These are phyloP conservation scores for Toxotes lorentzi DNA, from an alignment of 2,797 vertebrate species.

Conservation along the genomic window DNA sequence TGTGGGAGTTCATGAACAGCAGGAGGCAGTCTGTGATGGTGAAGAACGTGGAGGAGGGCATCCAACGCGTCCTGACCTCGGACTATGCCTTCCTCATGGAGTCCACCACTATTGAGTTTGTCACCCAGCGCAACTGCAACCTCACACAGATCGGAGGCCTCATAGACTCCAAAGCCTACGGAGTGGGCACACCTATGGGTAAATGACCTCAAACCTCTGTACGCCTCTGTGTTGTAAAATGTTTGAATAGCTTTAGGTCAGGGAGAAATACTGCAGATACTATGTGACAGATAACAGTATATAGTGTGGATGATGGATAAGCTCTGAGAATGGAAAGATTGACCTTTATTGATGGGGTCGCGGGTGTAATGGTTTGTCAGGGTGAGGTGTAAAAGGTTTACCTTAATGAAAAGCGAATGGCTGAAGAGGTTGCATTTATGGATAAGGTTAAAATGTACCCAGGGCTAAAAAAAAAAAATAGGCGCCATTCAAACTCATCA, in stretches of 20 bases:
- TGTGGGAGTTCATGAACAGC: constrained; percentile 99
- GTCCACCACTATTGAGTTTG: constrained; percentile 98
- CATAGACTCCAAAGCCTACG: constrained; percentile 98
- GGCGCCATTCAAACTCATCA: neutral
- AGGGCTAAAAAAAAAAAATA: constrained; percentile 13
- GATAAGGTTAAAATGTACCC: constrained; percentile 65
- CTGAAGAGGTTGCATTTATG: constrained; percentile 69
- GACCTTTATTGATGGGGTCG: constrained; percentile 72
- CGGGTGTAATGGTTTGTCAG: constrained; percentile 44
- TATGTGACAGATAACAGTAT: constrained; percentile 42
- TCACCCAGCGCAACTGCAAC: constrained; percentile 98
- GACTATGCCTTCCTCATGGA: constrained; percentile 99
- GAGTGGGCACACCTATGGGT: constrained; percentile 98
- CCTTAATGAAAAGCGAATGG: constrained; percentile 68
- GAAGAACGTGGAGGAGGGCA: constrained; percentile 97
- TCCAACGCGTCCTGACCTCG: constrained; percentile 93
- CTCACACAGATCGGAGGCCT: constrained; percentile 98
- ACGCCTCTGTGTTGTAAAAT: neutral
- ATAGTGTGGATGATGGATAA: constrained; percentile 52
- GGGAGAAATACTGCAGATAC: constrained; percentile 36
- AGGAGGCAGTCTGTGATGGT: constrained; percentile 96
- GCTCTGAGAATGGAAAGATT: constrained; percentile 50
- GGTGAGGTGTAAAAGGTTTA: constrained; percentile 60
- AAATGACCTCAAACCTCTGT: constrained; percentile 51
- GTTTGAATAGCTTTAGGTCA: constrained; percentile 11